A percentile compares a stretch with the other conserved stretches of the same genome.
phyloP scores from a whole-genome alignment of 2,888 invertebrate species.

The Piscicola geometra region DNA sequence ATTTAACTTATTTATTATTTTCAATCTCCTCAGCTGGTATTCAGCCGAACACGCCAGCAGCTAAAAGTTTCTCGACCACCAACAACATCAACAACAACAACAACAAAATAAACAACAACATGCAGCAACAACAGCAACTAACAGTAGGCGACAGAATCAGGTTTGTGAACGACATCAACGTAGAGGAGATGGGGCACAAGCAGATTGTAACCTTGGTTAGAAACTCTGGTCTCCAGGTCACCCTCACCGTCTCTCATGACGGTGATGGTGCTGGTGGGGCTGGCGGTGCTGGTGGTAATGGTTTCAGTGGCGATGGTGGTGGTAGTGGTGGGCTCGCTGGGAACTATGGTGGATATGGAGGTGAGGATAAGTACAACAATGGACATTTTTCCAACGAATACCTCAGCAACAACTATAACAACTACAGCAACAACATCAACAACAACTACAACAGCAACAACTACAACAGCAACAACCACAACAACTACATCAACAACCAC shows the following conservation, averaged over 20 bases:
- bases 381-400: neutral
- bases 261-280: neutral
- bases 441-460: neutral
- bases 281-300: neutral
- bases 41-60: neutral
- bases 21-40: neutral
- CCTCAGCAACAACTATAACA: slow-evolving; percentile 4
- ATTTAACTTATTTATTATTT: neutral
- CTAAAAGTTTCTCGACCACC: neutral
- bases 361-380: neutral
- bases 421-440: slow-evolving; percentile 3
- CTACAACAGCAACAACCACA: neutral
- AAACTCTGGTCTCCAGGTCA: slow-evolving; percentile 85
- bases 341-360: neutral
- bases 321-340: neutral
- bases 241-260: slow-evolving; percentile 55
- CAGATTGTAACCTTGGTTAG: slow-evolving; percentile 96
- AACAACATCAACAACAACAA: slow-evolving; percentile 3
- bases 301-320: neutral
- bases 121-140: neutral
- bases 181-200: slow-evolving; percentile 85
- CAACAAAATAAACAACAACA: neutral
- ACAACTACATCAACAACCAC: neutral
- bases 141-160: slow-evolving; percentile 79
- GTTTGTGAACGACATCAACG: slow-evolving; percentile 87